Evolutionary conservation across 2,888 invertebrate species (phyloP).

Genomic region (Heteropelma amictum): DNA sequence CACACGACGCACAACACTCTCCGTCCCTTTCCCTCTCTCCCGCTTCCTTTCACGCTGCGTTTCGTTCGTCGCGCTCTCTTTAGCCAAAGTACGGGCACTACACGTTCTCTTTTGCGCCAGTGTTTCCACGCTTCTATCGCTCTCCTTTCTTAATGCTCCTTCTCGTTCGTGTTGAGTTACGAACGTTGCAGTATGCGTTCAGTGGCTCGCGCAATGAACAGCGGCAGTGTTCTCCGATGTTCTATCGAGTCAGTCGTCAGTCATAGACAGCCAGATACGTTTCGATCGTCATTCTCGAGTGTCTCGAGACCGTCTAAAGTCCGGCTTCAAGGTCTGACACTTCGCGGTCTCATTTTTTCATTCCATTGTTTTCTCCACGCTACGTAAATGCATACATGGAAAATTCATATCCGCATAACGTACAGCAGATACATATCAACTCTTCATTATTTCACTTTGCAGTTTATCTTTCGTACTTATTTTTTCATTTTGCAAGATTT

Average conservation of each 20-base stretch:
- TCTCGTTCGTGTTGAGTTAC: conserved; percentile 20
- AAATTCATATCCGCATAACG: not conserved
- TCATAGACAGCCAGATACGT: conserved; percentile 46
- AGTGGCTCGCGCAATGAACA: not conserved
- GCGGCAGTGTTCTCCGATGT: conserved; percentile 1
- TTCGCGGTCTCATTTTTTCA: conserved; percentile 3
- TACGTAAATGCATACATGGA: not conserved
- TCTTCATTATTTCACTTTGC: not conserved
- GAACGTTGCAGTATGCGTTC: not conserved
- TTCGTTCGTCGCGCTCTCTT: not conserved
- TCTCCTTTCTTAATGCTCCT: no score
- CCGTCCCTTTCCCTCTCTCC: conserved; percentile 1
- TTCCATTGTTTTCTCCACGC: not conserved
- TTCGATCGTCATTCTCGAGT: conserved; percentile 26
- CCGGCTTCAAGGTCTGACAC: conserved; percentile 34
- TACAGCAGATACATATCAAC: not conserved
- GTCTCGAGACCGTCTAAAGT: conserved; percentile 36
- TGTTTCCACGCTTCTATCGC: no score
- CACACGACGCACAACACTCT: not conserved
- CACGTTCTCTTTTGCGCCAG: no score
- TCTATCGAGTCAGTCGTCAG: conserved; percentile 53
- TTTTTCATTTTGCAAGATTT: not conserved
- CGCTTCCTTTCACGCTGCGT: not conserved
- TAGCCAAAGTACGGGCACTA: no score
- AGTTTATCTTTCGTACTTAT: not conserved